A percentile compares a stretch with the other conserved stretches of the same genome.
Conservation (phyloP, 30 jellyfish, hydroid and myxozoan species). For the Phacellophora camtschatica region DNA sequence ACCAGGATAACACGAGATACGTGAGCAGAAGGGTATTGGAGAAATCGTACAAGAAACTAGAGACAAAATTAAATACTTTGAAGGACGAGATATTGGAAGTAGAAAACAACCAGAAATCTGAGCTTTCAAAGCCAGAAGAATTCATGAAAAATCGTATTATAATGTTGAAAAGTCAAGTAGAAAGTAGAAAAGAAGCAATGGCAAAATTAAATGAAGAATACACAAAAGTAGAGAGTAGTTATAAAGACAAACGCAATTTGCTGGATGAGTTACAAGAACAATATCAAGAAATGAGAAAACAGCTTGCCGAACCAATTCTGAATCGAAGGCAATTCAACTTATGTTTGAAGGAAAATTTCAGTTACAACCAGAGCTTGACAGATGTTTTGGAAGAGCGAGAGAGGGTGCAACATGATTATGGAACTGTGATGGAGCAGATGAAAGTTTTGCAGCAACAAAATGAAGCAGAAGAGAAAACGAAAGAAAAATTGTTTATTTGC, state of each 20-base stretch:
- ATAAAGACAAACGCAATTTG: background rate
- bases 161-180: slow-evolving; percentile 22
- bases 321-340: slow-evolving; percentile 37
- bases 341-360: slow-evolving; percentile 54
- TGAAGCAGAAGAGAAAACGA: slow-evolving; percentile 35
- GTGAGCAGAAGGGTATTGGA: background rate
- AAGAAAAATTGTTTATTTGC: slow-evolving; percentile 45
- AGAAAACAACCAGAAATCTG: background rate
- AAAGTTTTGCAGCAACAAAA: slow-evolving; percentile 6
- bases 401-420: slow-evolving; percentile 44
- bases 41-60: background rate
- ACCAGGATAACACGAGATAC: background rate
- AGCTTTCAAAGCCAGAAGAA: slow-evolving; percentile 27
- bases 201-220: slow-evolving; percentile 7
- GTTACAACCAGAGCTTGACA: slow-evolving; percentile 23
- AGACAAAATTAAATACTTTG: background rate
- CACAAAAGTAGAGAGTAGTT: background rate
- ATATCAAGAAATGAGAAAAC: slow-evolving; percentile 18
- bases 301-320: slow-evolving; percentile 47
- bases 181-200: slow-evolving; percentile 19
- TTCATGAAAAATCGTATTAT: slow-evolving; percentile 46
- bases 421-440: slow-evolving; percentile 62
- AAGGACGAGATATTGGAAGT: slow-evolving; percentile 1
- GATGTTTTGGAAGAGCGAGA: slow-evolving; percentile 53
- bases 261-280: slow-evolving; percentile 25